These are phyloP conservation scores for Danio kyathit DNA, from an alignment of 2,797 vertebrate species.

Conservation along the genomic window DNA sequence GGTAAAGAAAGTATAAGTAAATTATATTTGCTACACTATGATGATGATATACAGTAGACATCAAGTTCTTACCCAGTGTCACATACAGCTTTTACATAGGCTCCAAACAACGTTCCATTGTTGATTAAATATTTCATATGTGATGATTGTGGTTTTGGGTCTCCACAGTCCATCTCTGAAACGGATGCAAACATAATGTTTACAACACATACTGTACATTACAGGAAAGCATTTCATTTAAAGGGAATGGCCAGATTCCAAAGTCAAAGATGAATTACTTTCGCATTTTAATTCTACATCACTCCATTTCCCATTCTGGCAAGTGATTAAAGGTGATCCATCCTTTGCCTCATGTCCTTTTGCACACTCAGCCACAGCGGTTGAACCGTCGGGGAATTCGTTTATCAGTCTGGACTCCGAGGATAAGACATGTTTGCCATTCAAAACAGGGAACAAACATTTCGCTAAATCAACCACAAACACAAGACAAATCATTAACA, in stretches of 20 bases:
- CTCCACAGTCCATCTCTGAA: constrained; percentile 76
- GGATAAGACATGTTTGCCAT: not conserved
- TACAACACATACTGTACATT: not conserved
- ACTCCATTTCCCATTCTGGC: constrained; percentile 62
- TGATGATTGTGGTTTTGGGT: fast-evolving
- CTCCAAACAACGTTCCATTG: constrained; percentile 67
- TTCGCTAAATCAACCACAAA: constrained; percentile 55
- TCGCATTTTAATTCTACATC: constrained; percentile 66
- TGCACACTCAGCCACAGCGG: constrained; percentile 58
- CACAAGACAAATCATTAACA: not conserved
- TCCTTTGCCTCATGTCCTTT: constrained; percentile 40
- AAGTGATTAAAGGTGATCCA: constrained; percentile 60
- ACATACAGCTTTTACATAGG: not conserved
- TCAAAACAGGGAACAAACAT: constrained; percentile 60
- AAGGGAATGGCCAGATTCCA: not conserved
- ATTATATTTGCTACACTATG: not conserved
- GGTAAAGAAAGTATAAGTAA: not conserved
- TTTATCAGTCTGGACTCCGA: constrained; percentile 58
- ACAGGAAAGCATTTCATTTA: not conserved
- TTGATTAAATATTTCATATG: constrained; percentile 55
- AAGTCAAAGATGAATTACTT: constrained; percentile 63
- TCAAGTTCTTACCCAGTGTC: constrained; percentile 72
- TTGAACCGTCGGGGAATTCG: constrained; percentile 47
- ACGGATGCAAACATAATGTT: constrained; percentile 18
- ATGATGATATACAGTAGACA: not conserved